Conservation (phyloP, 2,888 invertebrate species). For the Parnassius orleans region DNA sequence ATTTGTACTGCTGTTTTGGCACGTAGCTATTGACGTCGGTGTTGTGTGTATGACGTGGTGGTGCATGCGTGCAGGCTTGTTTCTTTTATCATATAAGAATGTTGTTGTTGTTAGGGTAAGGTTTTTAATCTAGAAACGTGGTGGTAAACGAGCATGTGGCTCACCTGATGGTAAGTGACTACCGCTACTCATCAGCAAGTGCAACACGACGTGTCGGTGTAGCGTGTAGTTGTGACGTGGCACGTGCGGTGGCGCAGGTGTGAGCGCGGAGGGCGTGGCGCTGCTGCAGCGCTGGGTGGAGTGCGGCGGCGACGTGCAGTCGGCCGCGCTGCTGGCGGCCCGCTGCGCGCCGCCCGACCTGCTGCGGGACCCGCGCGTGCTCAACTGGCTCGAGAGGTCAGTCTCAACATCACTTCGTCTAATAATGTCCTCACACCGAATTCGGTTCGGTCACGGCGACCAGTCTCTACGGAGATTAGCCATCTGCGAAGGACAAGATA, state of each 20-base stretch:
- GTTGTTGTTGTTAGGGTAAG: too few species aligned
- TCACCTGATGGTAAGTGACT: too few species aligned
- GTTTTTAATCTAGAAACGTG: too few species aligned
- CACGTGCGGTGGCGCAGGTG: slow-evolving; percentile 68
- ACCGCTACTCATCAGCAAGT: too few species aligned
- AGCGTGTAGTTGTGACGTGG: neutral
- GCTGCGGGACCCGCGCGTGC: slow-evolving; percentile 83
- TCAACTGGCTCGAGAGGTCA: slow-evolving; percentile 85
- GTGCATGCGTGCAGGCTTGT: too few species aligned
- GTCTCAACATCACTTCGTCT: neutral
- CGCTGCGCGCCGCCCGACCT: slow-evolving; percentile 88
- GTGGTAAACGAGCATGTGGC: too few species aligned
- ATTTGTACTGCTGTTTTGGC: too few species aligned
- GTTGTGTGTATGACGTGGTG: too few species aligned
- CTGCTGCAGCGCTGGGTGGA: slow-evolving; percentile 94
- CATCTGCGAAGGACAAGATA: neutral
- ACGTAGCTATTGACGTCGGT: too few species aligned
- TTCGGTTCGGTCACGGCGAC: too few species aligned
- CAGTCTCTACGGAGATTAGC: neutral
- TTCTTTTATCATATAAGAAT: too few species aligned
- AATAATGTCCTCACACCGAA: neutral
- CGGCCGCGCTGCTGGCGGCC: slow-evolving; percentile 90
- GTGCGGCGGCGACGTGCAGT: slow-evolving; percentile 93
- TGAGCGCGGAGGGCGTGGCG: slow-evolving; percentile 86
- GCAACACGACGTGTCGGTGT: too few species aligned